Percentiles rank a stretch among this genome's conserved stretches.
Evolutionary conservation across 2,113 vertebrate species (phyloP).

Genomic region (Caranx ignobilis): DNA sequence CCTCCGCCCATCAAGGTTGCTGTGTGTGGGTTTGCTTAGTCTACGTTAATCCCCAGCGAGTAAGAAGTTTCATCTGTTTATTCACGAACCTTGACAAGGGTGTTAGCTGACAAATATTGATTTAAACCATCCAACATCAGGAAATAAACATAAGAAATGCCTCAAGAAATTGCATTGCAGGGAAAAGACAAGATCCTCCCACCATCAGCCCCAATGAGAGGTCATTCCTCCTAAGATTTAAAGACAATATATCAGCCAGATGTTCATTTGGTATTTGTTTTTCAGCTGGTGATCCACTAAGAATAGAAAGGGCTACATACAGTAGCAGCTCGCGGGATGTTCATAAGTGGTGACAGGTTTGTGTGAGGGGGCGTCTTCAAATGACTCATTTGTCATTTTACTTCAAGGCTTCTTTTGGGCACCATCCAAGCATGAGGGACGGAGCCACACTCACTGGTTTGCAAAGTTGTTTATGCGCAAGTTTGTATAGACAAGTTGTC

Average conservation of each 20-base stretch:
- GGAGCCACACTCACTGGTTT: conserved; percentile 43
- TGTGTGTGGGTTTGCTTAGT: conserved; percentile 62
- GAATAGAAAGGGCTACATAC: conserved; percentile 51
- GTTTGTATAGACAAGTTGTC: conserved; percentile 20
- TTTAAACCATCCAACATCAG: conserved; percentile 23
- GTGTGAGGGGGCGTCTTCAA: conserved; percentile 73
- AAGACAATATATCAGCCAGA: conserved; percentile 43
- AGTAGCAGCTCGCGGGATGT: conserved; percentile 65
- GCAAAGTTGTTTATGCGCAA: conserved; percentile 49
- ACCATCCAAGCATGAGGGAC: conserved; percentile 71
- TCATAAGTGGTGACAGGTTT: conserved; percentile 79
- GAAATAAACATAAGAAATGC: conserved; percentile 27
- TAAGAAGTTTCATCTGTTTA: conserved; percentile 52
- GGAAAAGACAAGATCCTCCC: neutral
- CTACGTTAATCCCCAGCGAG: conserved; percentile 56
- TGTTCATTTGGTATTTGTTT: conserved; percentile 49
- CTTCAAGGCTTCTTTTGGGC: conserved; percentile 76
- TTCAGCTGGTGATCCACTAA: conserved; percentile 25
- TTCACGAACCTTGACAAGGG: conserved; percentile 47
- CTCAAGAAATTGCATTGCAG: conserved; percentile 7
- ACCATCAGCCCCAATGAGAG: conserved; percentile 4
- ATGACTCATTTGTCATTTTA: conserved; percentile 83
- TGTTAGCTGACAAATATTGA: conserved; percentile 52
- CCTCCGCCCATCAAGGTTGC: conserved; percentile 57
- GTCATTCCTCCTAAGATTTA: conserved; percentile 9